Percentiles rank a stretch among this genome's conserved stretches.
These are phyloP conservation scores for sheep (Ovis aries) DNA, from an alignment of 2,113 vertebrate genomes.

Conservation along the genomic window DNA sequence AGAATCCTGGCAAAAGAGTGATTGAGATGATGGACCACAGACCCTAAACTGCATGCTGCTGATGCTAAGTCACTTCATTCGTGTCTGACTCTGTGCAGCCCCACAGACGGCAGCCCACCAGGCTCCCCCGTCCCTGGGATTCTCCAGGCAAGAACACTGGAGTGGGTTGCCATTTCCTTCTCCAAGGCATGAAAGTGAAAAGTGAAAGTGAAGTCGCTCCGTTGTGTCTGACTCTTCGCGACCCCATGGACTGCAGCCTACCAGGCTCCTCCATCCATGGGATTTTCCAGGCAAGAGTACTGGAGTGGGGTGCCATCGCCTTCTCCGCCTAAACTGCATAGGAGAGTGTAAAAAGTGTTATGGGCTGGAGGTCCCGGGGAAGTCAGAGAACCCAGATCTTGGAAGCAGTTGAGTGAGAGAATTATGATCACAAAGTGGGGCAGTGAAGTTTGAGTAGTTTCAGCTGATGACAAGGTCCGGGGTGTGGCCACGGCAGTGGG, in stretches of 20 bases:
- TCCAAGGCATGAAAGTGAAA: too few species aligned
- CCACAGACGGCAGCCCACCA: too few species aligned
- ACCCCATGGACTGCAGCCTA: too few species aligned
- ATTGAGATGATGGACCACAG: not conserved
- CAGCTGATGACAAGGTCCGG: not conserved
- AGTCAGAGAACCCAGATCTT: not conserved
- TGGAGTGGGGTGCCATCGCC: too few species aligned
- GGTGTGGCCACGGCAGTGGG: not conserved
- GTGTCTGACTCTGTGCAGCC: fast-evolving
- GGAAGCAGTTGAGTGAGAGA: not conserved
- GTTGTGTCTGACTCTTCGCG: too few species aligned
- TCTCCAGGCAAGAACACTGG: too few species aligned
- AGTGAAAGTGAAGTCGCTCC: too few species aligned
- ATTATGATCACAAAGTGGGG: not conserved
- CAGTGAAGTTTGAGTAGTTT: not conserved
- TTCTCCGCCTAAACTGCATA: not conserved
- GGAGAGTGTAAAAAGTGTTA: not conserved
- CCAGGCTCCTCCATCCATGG: too few species aligned
- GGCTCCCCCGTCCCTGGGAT: too few species aligned
- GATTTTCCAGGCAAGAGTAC: too few species aligned
- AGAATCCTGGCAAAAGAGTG: not conserved
- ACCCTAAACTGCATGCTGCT: not conserved
- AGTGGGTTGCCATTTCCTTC: too few species aligned
- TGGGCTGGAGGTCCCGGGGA: not conserved
- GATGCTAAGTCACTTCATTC: too few species aligned